These are phyloP conservation scores for Ptychobarbus kaznakovi DNA, from an alignment of 2,797 vertebrate genomes.

Conservation along the genomic window DNA sequence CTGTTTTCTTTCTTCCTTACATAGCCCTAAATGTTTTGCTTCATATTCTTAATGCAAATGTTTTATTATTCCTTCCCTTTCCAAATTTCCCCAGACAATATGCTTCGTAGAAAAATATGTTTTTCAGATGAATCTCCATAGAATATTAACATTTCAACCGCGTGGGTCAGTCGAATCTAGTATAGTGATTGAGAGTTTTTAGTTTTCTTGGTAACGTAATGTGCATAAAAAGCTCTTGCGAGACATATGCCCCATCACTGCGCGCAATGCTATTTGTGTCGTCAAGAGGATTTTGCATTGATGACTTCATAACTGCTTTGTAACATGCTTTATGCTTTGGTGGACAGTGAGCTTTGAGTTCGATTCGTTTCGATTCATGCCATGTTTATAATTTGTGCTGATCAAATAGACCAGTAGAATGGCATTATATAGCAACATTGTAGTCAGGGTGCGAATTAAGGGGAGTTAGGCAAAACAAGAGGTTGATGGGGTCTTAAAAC, in stretches of 20 bases:
- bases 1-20: not conserved
- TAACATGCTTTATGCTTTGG: conserved; percentile 11
- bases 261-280: not conserved
- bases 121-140: not conserved
- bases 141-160: not conserved
- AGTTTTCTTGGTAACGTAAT: not conserved
- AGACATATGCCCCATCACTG: not conserved
- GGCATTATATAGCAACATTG: not conserved
- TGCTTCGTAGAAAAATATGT: not conserved
- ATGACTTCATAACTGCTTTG: conserved; percentile 25
- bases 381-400: not conserved
- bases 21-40: not conserved
- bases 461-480: not conserved
- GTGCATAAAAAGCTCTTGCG: not conserved
- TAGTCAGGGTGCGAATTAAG: not conserved
- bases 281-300: not conserved
- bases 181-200: not conserved
- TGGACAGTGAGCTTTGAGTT: not conserved
- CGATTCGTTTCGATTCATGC: not conserved
- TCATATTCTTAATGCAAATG: not conserved
- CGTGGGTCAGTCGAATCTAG: not conserved
- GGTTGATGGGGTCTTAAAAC: not conserved
- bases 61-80: not conserved
- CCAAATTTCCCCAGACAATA: not conserved
- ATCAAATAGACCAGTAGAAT: not conserved